phyloP scores from a whole-genome alignment of 2,113 vertebrate species.

The Psilopogon haemacephalus region DNA sequence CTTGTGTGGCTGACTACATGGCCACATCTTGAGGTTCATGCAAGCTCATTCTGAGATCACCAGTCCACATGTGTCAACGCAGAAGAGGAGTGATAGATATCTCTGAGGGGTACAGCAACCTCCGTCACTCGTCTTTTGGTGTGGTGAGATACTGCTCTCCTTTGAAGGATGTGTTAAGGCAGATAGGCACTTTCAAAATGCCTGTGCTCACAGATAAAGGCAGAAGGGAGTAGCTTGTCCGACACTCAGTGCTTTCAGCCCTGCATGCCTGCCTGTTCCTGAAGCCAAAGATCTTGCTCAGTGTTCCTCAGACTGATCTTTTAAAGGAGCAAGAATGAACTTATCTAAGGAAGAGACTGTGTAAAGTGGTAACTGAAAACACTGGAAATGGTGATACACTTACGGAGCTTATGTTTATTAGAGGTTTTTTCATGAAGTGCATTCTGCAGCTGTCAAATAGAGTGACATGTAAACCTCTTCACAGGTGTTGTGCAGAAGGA shows the following conservation, averaged over 20 bases:
- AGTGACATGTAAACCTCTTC: not conserved
- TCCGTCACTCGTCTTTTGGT: not conserved
- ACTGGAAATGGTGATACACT: not conserved
- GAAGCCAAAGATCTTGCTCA: not conserved
- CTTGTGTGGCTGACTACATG: not conserved
- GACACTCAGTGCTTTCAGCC: not conserved
- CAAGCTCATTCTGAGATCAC: rapidly evolving
- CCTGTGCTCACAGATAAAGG: constrained; percentile 54
- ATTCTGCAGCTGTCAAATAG: not conserved
- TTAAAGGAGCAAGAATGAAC: not conserved
- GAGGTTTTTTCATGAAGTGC: not conserved
- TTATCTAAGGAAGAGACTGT: not conserved
- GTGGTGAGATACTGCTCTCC: not conserved
- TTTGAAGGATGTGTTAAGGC: not conserved
- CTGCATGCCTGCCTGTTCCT: not conserved
- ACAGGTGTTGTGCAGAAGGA: too few relatives aligned
- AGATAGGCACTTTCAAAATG: not conserved
- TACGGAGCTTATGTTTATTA: not conserved
- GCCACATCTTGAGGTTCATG: not conserved
- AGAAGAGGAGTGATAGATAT: not conserved
- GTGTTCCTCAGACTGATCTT: not conserved
- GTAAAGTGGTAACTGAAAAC: not conserved
- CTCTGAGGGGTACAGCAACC: not conserved
- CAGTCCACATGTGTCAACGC: rapidly evolving
- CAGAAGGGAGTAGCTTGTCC: not conserved